Percentiles rank a stretch among this genome's conserved stretches.
These are phyloP conservation scores for Meandrusa payeni DNA, from an alignment of 2,888 invertebrate species.

Conservation along the genomic window DNA sequence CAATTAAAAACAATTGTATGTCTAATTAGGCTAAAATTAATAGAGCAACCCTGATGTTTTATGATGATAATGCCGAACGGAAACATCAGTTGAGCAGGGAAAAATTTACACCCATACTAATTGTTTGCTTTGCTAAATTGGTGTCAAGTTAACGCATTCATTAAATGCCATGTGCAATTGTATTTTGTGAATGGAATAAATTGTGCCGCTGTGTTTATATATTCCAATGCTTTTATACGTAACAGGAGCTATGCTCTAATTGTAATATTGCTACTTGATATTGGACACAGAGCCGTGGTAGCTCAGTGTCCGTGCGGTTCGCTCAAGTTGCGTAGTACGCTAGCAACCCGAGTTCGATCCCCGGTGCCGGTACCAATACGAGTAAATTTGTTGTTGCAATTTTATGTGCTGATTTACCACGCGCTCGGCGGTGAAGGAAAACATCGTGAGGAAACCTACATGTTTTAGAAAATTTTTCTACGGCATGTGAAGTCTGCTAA, in stretches of 20 bases:
- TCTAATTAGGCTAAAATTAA: conserved; percentile 7
- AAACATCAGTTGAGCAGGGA: conserved; percentile 5
- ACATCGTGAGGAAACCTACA: too few relatives aligned
- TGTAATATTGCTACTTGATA: too few relatives aligned
- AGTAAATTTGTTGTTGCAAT: too few relatives aligned
- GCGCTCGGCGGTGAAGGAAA: too few relatives aligned
- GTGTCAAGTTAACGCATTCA: conserved; percentile 27
- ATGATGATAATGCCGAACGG: conserved; percentile 6
- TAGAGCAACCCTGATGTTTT: conserved; percentile 12
- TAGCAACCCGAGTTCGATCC: too few relatives aligned
- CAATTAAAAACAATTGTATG: conserved; percentile 1
- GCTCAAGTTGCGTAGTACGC: too few relatives aligned
- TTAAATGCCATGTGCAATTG: conserved; percentile 14
- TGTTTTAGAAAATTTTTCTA: too few relatives aligned
- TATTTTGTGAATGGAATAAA: conserved; percentile 6
- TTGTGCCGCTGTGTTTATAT: neutral
- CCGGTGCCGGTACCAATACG: too few relatives aligned
- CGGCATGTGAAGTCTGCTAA: too few relatives aligned
- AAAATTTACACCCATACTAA: conserved; percentile 16
- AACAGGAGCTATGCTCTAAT: conserved; percentile 7
- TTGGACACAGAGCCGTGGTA: too few relatives aligned
- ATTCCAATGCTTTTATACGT: conserved; percentile 2
- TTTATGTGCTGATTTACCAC: too few relatives aligned
- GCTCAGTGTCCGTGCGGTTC: too few relatives aligned
- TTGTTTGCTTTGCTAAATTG: conserved; percentile 24